Evolutionary conservation across 2,888 invertebrate species (phyloP), one percentile per base, ranked within the genome.

Genomic region (Gari tellinella): DNA sequence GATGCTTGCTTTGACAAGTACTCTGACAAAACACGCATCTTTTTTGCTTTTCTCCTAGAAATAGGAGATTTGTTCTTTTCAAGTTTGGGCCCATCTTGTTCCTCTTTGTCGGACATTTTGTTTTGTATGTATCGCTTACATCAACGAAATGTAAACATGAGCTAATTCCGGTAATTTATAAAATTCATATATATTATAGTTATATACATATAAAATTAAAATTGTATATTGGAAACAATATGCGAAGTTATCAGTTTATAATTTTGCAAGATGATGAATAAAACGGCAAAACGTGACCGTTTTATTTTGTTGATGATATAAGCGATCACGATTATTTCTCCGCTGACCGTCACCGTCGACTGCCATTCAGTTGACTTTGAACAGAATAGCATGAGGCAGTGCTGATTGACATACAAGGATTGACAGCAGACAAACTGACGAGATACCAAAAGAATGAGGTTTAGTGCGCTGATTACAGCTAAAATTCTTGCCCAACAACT

Each of bases 51-150:
- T 57, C 78, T 57, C 10, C 64, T 56, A 31, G 78, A 78, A 56
- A 78, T 46, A 40, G 74, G 74, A 26, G 78, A 78, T 64, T 73
- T 66, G 31, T 67, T 66, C 21, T 23, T 67, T 26, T 67, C 78
- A 61, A 41, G 73, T 78, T 70, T 70, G 64, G 67, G 56, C 78
- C 48, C 60, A 72, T 72, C 70, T 7, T 72, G 51, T 43, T 63
- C 64, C 61, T 63, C 76, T 70, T 78, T 78, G 73, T 78, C 69
- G 56, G 78, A 78, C 78, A 78, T 77, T 67, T 74, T 75, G 53
- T 37, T 49, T 67, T 58, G 31, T 31, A 7, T 7, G 31, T 31
- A 10, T 31, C 31, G 31, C 31, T 31, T 31, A 10, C 31, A 31
- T 31, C 31, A 31, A 31, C 10, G 31, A 31, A 31, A 31, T 31